Evolutionary conservation across 2,797 vertebrate genomes (phyloP).

Genomic region (Falco columbarius): DNA sequence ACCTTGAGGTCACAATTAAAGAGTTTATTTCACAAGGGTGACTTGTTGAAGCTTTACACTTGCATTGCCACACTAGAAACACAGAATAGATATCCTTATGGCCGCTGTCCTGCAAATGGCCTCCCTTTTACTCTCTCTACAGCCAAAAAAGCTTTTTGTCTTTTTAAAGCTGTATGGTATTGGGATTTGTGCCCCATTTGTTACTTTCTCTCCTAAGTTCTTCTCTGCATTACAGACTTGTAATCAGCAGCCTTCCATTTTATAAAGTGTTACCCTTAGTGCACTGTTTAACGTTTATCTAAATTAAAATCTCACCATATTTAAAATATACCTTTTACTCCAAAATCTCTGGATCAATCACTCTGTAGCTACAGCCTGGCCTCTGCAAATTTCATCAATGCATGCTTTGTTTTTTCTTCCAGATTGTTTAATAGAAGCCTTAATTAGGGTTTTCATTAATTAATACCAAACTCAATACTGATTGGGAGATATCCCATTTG

Average conservation of each 20-base stretch:
- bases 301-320: slow-evolving; percentile 69
- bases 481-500: slow-evolving; percentile 6
- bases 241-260: slow-evolving; percentile 23
- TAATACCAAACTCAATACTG: not conserved
- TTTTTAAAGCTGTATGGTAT: not conserved
- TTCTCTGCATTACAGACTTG: not conserved
- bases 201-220: not conserved
- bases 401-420: not conserved
- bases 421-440: slow-evolving; percentile 35
- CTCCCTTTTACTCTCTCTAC: not conserved
- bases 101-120: not conserved
- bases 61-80: not conserved
- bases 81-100: not conserved
- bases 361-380: not conserved
- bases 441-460: slow-evolving; percentile 59
- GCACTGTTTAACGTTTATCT: slow-evolving; percentile 56
- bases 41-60: not conserved
- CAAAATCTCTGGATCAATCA: slow-evolving; percentile 40
- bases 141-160: not conserved
- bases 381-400: slow-evolving; percentile 29
- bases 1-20: not conserved
- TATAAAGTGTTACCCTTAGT: not conserved
- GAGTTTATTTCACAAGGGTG: not conserved
- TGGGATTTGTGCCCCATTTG: slow-evolving; percentile 23
- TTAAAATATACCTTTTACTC: slow-evolving; percentile 47